Percentiles rank a stretch among this genome's conserved stretches.
phyloP scores from a whole-genome alignment of 2,113 vertebrate species.

The Rhabdornis inornatus region DNA sequence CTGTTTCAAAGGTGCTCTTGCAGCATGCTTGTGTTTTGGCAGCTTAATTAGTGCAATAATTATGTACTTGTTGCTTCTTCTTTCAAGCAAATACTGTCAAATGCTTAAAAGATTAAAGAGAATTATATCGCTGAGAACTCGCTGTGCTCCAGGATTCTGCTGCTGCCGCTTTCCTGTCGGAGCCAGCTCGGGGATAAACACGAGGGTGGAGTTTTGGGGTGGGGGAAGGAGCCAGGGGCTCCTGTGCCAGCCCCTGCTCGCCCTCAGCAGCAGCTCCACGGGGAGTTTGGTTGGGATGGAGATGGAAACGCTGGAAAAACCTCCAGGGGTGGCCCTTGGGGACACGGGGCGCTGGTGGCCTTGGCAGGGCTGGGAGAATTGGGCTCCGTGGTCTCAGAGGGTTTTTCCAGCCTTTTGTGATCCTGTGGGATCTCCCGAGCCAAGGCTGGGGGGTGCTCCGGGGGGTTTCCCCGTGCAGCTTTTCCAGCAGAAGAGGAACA shows the following conservation, averaged over 20 bases:
- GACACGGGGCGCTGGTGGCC: neutral
- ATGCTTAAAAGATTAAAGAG: constrained; percentile 92
- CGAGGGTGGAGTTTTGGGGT: fast-evolving
- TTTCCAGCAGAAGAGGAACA: fast-evolving
- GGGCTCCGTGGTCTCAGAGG: neutral
- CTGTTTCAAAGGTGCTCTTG: constrained; percentile 97
- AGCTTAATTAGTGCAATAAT: constrained; percentile 98
- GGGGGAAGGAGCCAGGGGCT: neutral
- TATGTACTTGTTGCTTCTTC: constrained; percentile 97
- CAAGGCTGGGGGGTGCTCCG: fast-evolving
- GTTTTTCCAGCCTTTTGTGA: neutral
- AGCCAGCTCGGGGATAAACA: neutral
- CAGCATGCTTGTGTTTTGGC: constrained; percentile 89
- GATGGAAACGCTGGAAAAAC: fast-evolving
- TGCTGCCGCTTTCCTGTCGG: neutral
- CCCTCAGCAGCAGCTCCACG: fast-evolving
- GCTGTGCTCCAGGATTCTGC: constrained; percentile 72
- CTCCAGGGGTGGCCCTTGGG: neutral
- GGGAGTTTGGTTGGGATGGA: fast-evolving
- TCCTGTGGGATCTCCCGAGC: neutral
- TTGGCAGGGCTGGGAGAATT: neutral
- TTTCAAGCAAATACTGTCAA: constrained; percentile 96
- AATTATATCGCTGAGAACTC: constrained; percentile 81
- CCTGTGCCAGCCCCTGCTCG: neutral
- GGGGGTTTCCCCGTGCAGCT: neutral